Evolutionary conservation across 2,797 vertebrate species (phyloP).

Genomic region (Falco rusticolus): DNA sequence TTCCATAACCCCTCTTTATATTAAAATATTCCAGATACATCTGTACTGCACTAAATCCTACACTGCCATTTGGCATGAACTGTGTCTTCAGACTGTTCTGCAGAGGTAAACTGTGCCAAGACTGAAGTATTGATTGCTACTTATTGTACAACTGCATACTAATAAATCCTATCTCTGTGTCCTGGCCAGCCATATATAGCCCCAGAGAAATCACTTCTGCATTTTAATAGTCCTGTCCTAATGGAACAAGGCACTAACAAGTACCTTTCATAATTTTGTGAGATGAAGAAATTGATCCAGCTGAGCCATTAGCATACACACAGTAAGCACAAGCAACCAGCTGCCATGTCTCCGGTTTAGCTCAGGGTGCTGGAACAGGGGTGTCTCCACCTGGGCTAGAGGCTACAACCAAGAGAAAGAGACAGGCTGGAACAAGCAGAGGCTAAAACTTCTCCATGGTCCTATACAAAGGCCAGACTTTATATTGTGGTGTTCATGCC

Average conservation of each 20-base stretch:
- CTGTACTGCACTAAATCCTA: slow-evolving; percentile 29
- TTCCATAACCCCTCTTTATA: slow-evolving; percentile 23
- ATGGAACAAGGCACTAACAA: not conserved
- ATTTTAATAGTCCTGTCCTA: not conserved
- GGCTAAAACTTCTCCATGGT: accelerated
- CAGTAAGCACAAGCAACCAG: not conserved
- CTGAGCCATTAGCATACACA: not conserved
- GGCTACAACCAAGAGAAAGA: not conserved
- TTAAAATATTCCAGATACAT: slow-evolving; percentile 41
- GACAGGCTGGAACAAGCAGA: not conserved
- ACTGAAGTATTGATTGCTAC: slow-evolving; percentile 49
- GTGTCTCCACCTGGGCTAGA: not conserved
- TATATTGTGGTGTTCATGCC: accelerated
- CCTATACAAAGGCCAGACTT: not conserved
- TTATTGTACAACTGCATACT: not conserved
- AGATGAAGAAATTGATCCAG: slow-evolving; percentile 9
- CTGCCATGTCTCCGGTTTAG: not conserved
- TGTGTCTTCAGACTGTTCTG: slow-evolving; percentile 30
- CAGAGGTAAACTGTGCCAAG: slow-evolving; percentile 29
- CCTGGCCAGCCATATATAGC: not conserved
- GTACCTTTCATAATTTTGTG: not conserved
- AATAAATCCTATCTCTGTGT: slow-evolving; percentile 33
- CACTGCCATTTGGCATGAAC: slow-evolving; percentile 30
- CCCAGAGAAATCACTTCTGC: not conserved
- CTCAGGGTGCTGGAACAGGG: not conserved